Evolutionary conservation across 1,140 invertebrate genomes (phyloP).

Genomic region (Lepidurus couesii): DNA sequence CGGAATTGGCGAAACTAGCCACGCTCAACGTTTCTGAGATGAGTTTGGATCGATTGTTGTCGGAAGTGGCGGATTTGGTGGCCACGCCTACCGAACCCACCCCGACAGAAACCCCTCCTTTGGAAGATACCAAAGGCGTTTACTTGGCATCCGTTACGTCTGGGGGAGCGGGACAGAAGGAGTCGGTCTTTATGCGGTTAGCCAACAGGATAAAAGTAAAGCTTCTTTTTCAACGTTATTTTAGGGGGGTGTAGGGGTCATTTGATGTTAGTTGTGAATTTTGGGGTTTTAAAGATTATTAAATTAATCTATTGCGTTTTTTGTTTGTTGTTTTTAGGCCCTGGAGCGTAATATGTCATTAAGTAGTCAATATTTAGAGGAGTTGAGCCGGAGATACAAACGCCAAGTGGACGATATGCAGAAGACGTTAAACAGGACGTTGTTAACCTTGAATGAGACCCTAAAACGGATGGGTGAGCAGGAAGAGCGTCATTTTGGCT

Average conservation of each 20-base stretch:
- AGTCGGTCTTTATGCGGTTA: constrained; percentile 89
- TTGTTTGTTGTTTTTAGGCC: constrained; percentile 53
- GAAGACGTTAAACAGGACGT: constrained; percentile 71
- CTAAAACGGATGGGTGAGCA: constrained; percentile 58
- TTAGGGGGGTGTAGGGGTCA: constrained; percentile 49
- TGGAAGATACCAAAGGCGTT: constrained; percentile 17
- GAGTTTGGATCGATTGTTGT: neutral
- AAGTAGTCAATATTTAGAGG: constrained; percentile 90
- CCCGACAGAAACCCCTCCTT: constrained; percentile 1
- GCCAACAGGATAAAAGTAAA: constrained; percentile 88
- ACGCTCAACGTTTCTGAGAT: constrained; percentile 16
- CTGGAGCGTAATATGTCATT: constrained; percentile 94
- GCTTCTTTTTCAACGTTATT: constrained; percentile 42
- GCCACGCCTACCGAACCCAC: neutral
- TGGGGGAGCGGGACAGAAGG: constrained; percentile 57
- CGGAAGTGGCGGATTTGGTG: neutral
- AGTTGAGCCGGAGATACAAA: constrained; percentile 87
- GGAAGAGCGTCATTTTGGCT: constrained; percentile 52
- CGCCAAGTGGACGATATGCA: constrained; percentile 95
- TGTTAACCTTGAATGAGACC: constrained; percentile 55
- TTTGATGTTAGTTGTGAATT: constrained; percentile 4
- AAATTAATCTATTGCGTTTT: constrained; percentile 26
- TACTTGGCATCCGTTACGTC: neutral
- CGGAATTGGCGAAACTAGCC: neutral
- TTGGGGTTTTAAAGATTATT: constrained; percentile 23